phyloP scores from a whole-genome alignment of 2,888 invertebrate species.

The Andrena haemorrhoa region DNA sequence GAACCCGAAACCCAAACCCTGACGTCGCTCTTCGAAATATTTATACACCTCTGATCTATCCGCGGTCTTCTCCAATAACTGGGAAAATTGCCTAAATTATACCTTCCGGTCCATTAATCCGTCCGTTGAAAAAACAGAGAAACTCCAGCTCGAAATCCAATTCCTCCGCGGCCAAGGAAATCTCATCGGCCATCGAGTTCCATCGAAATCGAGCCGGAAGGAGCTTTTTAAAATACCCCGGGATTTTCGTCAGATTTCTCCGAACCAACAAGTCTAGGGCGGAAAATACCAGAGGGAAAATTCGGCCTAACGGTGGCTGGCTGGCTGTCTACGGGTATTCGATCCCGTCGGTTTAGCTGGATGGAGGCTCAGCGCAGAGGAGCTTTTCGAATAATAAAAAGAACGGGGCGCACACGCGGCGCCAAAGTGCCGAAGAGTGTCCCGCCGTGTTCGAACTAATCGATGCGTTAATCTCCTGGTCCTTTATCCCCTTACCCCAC shows the following conservation, averaged over 20 bases:
- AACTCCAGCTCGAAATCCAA: neutral
- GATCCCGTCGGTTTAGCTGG: slow-evolving; percentile 58
- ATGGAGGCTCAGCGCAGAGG: slow-evolving; percentile 44
- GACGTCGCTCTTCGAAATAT: neutral
- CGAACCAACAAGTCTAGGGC: slow-evolving; percentile 28
- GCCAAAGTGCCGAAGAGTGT: slow-evolving; percentile 81
- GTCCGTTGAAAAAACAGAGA: neutral
- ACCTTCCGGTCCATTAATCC: neutral
- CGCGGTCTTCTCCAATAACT: neutral
- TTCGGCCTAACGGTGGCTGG: slow-evolving; percentile 48
- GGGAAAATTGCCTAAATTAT: neutral
- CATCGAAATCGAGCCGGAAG: slow-evolving; percentile 18
- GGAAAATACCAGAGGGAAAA: slow-evolving; percentile 33
- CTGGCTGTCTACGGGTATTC: slow-evolving; percentile 46
- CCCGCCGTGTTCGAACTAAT: slow-evolving; percentile 79
- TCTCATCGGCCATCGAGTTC: slow-evolving; percentile 8
- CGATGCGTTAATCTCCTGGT: slow-evolving; percentile 81
- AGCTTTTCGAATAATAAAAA: slow-evolving; percentile 71
- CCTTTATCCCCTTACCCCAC: slow-evolving; percentile 69
- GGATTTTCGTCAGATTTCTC: slow-evolving; percentile 46
- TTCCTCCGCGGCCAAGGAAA: slow-evolving; percentile 21
- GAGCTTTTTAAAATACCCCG: slow-evolving; percentile 34
- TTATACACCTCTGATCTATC: neutral
- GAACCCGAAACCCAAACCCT: neutral
- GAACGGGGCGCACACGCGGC: slow-evolving; percentile 66